Conservation (phyloP, 2,888 invertebrate species). For the Diachrysia chrysitis region DNA sequence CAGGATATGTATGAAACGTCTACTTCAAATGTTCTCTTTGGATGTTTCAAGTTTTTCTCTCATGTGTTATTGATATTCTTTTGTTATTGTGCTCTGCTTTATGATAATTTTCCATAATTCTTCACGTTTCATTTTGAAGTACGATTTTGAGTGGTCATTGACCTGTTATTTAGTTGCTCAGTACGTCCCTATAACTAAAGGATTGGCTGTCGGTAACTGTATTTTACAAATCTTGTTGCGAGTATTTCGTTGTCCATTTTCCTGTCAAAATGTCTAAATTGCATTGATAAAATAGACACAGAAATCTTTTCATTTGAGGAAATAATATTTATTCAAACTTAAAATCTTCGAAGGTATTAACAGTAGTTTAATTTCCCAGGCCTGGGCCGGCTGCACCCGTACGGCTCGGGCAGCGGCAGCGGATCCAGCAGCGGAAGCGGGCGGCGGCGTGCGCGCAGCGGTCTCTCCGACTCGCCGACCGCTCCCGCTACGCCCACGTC, state of each 20-base stretch:
- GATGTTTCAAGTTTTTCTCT: conserved; percentile 46
- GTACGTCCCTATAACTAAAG: background rate
- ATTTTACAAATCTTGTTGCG: background rate
- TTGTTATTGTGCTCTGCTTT: conserved; percentile 46
- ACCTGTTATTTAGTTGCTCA: background rate
- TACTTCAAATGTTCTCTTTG: conserved; percentile 64
- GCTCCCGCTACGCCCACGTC: conserved; percentile 90
- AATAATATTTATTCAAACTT: background rate
- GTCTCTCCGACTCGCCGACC: conserved; percentile 94
- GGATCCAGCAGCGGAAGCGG: conserved; percentile 91
- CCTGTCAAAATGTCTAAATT: background rate
- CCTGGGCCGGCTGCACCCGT: conserved; percentile 94
- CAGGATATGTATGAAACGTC: conserved; percentile 62
- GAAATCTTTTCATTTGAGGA: too few species aligned
- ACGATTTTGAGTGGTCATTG: conserved; percentile 3
- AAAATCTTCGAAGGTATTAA: conserved; percentile 1
- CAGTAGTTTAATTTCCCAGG: conserved; percentile 85
- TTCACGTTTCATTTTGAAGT: conserved; percentile 33
- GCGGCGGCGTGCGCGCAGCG: conserved; percentile 88
- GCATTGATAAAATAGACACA: background rate
- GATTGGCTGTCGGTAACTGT: background rate
- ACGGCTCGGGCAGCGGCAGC: conserved; percentile 94
- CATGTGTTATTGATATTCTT: conserved; percentile 47
- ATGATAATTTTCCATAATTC: conserved; percentile 35
- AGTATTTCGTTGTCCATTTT: background rate